Evolutionary conservation across 2,888 invertebrate genomes (phyloP).

Genomic region (Xanthia togata): DNA sequence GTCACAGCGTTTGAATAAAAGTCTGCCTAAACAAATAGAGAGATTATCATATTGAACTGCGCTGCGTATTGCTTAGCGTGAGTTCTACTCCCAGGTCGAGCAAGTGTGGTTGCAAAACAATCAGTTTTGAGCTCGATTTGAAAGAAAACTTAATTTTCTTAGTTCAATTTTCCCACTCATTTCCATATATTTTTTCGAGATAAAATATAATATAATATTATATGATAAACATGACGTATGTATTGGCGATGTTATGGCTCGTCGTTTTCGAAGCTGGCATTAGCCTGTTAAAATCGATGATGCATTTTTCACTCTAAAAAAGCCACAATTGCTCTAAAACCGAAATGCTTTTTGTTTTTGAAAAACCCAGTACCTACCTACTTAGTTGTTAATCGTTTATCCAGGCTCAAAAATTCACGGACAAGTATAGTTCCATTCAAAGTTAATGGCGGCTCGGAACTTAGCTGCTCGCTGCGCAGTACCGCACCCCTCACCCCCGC

Average conservation of each 20-base stretch:
- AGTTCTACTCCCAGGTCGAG: background rate
- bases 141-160: background rate
- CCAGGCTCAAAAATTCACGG: background rate
- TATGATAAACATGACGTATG: background rate
- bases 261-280: background rate
- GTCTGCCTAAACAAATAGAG: slow-evolving; percentile 20
- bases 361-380: background rate
- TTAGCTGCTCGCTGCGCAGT: too few species aligned
- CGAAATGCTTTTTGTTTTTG: background rate
- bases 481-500: too few species aligned
- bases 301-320: background rate
- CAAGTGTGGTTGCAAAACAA: background rate
- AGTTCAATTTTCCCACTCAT: background rate
- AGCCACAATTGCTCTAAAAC: background rate
- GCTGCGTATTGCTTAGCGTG: background rate
- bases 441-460: too few species aligned
- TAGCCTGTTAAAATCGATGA: too few species aligned
- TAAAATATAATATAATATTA: too few species aligned
- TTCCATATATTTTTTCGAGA: too few species aligned
- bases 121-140: background rate
- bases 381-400: too few species aligned
- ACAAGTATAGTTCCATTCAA: too few species aligned
- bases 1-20: slow-evolving; percentile 55
- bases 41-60: slow-evolving; percentile 28
- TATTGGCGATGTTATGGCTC: background rate